A percentile compares a stretch with the other conserved stretches of the same genome.
These are phyloP conservation scores for Margaritifera margaritifera DNA, from an alignment of 2,888 invertebrate genomes.

Conservation along the genomic window DNA sequence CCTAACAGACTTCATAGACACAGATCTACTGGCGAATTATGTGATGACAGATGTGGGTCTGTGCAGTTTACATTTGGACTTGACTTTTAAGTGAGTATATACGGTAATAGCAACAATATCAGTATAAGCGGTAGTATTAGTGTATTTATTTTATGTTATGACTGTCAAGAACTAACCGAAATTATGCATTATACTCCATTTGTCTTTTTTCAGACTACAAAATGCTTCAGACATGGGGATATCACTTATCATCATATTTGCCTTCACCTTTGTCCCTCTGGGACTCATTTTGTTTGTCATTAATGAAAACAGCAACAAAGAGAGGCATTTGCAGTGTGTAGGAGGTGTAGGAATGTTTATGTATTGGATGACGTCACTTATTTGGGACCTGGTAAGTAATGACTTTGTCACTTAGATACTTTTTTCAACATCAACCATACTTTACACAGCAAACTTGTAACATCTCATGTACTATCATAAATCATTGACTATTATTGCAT, in stretches of 20 bases:
- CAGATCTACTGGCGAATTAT: no score
- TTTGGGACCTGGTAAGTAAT: conserved; percentile 66
- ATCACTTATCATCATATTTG: conserved; percentile 72
- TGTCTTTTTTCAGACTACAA: conserved; percentile 60
- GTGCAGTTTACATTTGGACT: no score
- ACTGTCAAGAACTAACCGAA: no score
- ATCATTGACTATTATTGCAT: neutral
- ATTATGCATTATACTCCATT: no score
- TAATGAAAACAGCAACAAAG: conserved; percentile 68
- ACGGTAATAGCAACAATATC: neutral
- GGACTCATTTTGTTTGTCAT: conserved; percentile 71
- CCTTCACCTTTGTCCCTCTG: conserved; percentile 73
- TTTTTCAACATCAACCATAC: neutral
- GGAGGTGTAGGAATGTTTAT: conserved; percentile 67
- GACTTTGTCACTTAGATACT: neutral
- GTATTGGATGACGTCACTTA: conserved; percentile 65
- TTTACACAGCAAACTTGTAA: neutral
- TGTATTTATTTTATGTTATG: no score
- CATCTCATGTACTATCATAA: neutral
- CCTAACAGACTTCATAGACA: no score
- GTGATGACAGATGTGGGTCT: no score
- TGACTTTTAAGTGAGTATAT: no score
- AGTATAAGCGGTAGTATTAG: no score
- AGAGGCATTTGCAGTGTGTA: conserved; percentile 71
- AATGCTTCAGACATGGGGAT: conserved; percentile 73